These are phyloP conservation scores for Mus pahari DNA, from an alignment of 2,113 vertebrate genomes.

Conservation along the genomic window DNA sequence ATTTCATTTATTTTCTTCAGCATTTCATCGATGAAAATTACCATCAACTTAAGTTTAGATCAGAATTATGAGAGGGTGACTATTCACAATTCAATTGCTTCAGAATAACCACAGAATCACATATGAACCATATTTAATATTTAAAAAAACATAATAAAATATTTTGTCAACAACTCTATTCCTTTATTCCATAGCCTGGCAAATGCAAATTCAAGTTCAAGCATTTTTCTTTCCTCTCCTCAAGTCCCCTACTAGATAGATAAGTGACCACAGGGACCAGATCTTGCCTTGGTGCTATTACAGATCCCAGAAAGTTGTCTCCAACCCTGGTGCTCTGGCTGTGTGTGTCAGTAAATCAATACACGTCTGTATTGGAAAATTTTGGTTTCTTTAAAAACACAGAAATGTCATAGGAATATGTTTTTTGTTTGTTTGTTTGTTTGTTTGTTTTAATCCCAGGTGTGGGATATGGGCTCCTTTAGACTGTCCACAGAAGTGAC, in stretches of 20 bases:
- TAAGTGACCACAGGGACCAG: not conserved
- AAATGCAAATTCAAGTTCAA: not conserved
- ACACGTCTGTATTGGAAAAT: too few species aligned
- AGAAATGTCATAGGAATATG: too few species aligned
- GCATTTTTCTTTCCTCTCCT: constrained; percentile 13
- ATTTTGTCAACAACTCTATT: not conserved
- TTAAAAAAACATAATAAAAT: not conserved
- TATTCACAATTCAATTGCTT: constrained; percentile 8
- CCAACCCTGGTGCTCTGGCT: not conserved
- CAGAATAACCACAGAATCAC: not conserved
- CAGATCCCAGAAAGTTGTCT: not conserved
- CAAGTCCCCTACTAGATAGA: not conserved
- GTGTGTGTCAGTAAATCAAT: not conserved
- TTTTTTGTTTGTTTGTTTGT: too few species aligned
- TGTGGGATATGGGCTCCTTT: too few species aligned
- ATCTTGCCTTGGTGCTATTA: not conserved
- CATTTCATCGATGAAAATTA: constrained; percentile 37
- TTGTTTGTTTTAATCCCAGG: too few species aligned
- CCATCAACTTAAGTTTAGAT: not conserved
- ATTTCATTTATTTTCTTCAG: constrained; percentile 15
- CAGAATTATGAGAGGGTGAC: not conserved
- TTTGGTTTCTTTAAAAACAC: too few species aligned
- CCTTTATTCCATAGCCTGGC: constrained; percentile 51
- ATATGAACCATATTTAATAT: not conserved
- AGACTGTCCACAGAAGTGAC: too few species aligned